Evolutionary conservation across 2,797 vertebrate species (phyloP), one percentile per base, ranked within the genome.

Genomic region (Gephyroberyx darwinii): DNA sequence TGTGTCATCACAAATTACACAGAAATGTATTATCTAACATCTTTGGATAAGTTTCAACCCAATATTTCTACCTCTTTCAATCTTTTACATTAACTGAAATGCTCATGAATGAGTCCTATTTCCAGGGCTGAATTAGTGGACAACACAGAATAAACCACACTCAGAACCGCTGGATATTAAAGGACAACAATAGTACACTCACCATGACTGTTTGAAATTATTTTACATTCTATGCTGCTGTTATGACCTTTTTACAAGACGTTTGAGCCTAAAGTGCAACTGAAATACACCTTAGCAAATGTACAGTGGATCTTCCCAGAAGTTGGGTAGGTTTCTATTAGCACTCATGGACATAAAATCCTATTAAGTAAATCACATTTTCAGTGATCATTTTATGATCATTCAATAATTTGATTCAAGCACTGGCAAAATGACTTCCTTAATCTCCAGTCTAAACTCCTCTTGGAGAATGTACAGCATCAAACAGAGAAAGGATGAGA

Each of bases 1-100:
- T 65, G 60, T 74, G 56, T 63, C 73, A 20, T 41, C 33, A 69
- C 43, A 73, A 69, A 65, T 54, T 12, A 63, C 48, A 64, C n/a
- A 69, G 70, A 8, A 48, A 3, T 67, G 30, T 19, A 22, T 72
- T 60, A 68, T 68, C 52, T 64, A 48, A 63, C 70, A 65, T 74
- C 59, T 75, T 31, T 10, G 55, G 56, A 69, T 63, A 37, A 6
- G 35, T 43, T 72, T 19, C 2, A 1, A 52, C n/a, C 26, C 10
- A 58, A 70, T 77, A 65, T 67, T 75, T 79, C 41, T 30, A n/a
- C 19, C 9, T 66, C n/a, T 8, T 61, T 12, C 63, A 5, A 65
- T 8, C 6, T 57, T 56, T 81, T 30, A 22, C 26, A 61, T n/a
- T 14, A 70, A 39, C 37, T 69, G 17, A 65, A 69, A 76, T 60